Conservation (phyloP, 2,797 vertebrate genomes). For the Oceanodroma leucorhoa region DNA sequence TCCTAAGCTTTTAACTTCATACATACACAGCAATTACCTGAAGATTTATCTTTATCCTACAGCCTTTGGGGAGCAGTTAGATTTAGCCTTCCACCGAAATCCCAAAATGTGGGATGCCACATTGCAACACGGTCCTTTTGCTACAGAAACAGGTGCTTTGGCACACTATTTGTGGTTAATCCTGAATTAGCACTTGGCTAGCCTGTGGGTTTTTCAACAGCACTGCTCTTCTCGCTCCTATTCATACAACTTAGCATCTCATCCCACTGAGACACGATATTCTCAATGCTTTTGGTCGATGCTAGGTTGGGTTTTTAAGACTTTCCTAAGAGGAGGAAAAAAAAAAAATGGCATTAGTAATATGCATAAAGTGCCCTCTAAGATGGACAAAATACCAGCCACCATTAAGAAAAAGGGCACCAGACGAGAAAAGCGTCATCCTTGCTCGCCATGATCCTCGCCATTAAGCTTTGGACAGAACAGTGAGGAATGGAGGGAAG, state of each 20-base stretch:
- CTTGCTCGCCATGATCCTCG: background rate
- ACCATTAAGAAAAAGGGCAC: constrained; percentile 4
- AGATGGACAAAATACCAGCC: background rate
- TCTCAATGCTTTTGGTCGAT: background rate
- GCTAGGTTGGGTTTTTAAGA: background rate
- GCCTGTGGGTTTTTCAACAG: background rate
- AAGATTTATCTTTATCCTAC: background rate
- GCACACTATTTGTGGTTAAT: background rate
- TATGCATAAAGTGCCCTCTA: background rate
- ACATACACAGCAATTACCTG: background rate
- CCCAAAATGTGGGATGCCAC: background rate
- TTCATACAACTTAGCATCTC: background rate
- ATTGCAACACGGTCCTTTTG: accelerated
- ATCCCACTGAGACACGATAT: background rate
- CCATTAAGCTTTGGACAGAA: constrained; percentile 32
- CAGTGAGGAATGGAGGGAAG: background rate
- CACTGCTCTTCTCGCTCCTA: background rate
- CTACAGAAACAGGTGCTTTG: background rate
- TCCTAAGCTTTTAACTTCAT: background rate
- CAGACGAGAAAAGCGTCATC: background rate
- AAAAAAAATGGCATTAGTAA: background rate
- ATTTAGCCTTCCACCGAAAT: background rate
- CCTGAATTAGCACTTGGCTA: background rate
- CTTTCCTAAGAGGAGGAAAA: background rate
- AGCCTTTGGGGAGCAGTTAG: background rate